Evolutionary conservation across 2,113 vertebrate genomes (phyloP), one percentile per base, ranked within the genome.

Genomic region (Scolopax mira): DNA sequence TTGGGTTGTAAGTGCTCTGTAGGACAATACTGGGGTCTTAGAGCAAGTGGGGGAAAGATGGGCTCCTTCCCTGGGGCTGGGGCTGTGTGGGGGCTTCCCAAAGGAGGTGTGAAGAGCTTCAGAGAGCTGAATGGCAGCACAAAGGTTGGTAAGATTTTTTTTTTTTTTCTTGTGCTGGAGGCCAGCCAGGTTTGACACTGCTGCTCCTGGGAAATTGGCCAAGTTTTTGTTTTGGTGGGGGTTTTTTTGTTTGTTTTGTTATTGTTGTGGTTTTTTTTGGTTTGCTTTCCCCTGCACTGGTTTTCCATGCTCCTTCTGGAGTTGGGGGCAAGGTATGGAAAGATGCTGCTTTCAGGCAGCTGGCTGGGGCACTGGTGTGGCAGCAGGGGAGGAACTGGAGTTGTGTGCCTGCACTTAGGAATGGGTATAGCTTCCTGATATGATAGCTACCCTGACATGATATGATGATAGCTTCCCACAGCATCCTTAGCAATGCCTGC

Each of bases 131-230:
- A 75, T 0, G 2, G 28, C 7, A 5, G 66, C 33, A 55, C 48
- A 48, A 78, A 90, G 58, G 55, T 65, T 44, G 51, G 89, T 93
- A 41, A 73, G 33, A 90, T 46, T 27, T 35, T 83, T 93, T 90
- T 48, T 51, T 77, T 33, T 83, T 93, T 91, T 48, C 55, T 77
- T 33, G 10, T 48, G 42, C 81, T 96, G 90, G 89, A 77, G 42
- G 23, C 42, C n/a, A 62, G 88, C 71, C 91, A 90, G 35, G 18
- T 70, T 96, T 91, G 71, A 69, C 37, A 58, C 67, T 60, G 69
- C 55, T 88, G 64, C 62, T 93, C 48, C 90, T 83, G 88, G 88
- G 88, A 94, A 71, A 51, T 19, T 13, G 23, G 79, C 88, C 93
- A 94, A 73, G 28, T 7, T 28, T 77, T 42, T 13, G 13, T 42